Evolutionary conservation across 2,888 invertebrate species (phyloP).

Genomic region (Invenusta paracnida): DNA sequence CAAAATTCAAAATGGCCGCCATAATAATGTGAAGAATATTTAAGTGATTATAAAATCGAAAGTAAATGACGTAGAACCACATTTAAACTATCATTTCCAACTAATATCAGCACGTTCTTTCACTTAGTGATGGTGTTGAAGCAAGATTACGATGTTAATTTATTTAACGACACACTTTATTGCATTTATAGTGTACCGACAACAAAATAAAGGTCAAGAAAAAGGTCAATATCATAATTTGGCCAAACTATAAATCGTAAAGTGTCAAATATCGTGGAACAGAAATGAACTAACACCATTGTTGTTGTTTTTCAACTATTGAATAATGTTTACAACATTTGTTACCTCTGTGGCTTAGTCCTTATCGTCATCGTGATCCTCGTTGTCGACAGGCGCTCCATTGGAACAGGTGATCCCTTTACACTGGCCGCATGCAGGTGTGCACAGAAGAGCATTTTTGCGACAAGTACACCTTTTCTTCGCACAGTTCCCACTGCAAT

Average conservation of each 20-base stretch:
- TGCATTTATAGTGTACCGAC: conserved; percentile 21
- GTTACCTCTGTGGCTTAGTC: conserved; percentile 22
- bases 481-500: conserved; percentile 17
- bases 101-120: conserved; percentile 29
- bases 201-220: conserved; percentile 23
- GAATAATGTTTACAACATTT: conserved; percentile 29
- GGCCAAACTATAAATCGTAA: conserved; percentile 26
- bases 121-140: conserved; percentile 29
- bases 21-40: conserved; percentile 29
- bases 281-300: conserved; percentile 27
- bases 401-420: conserved; percentile 22
- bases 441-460: conserved; percentile 26
- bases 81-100: conserved; percentile 29
- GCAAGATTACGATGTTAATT: conserved; percentile 26
- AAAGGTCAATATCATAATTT: conserved; percentile 29
- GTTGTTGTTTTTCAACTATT: conserved; percentile 29
- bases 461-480: conserved; percentile 25
- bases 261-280: conserved; percentile 29
- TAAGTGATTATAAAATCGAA: conserved; percentile 23
- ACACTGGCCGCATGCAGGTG: conserved; percentile 29
- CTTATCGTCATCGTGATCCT: conserved; percentile 29
- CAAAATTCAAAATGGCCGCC: conserved; percentile 22
- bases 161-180: conserved; percentile 27
- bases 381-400: conserved; percentile 26
- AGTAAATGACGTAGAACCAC: conserved; percentile 29